Evolutionary conservation across 2,888 invertebrate species (phyloP), one percentile per base, ranked within the genome.

Genomic region (Polietes domitor): DNA sequence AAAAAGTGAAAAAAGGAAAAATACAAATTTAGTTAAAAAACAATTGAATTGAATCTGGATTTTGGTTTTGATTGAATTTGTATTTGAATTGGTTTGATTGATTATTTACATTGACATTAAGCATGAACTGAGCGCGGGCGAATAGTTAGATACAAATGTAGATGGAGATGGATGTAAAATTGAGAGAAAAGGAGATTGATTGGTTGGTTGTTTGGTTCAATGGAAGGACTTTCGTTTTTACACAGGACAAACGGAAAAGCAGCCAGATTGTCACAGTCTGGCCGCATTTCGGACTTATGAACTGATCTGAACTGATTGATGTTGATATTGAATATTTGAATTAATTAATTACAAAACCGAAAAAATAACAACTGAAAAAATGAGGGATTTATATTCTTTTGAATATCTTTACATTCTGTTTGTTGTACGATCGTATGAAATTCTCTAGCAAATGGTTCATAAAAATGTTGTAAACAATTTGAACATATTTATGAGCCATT

Each of bases 91-190:
- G 58, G 63, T 73, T 77, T 58, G 75, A 77, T 83, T 80, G 75
- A 77, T 81, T 81, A 84, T 78, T 68, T 78, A 84, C 80, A 84
- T 65, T 84, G 80, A 84, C 77, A 75, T 81, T 58, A 83, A 81
- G 84, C 80, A 78, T 84, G 80, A 84, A 72, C 68, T 55, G 53
- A 21, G 19, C 21, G 24, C 24, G 53, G 53, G 24, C 26, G 58
- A 28, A 58, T 63, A 19, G 19, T 61, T 47, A 47, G 47, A n/a
- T n/a, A 47, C 47, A 47, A 47, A 47, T 15, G 47, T n/a, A 70
- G 32, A 70, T 65, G 72, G 53, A 37, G 37, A n/a, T 32, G 47
- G 12, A 47, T 47, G 7, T 9, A 12, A 37, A 37, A 37, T n/a
- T 37, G 37, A 37, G 10, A 37, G 37, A 37, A 37, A 37, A n/a